phyloP scores from a whole-genome alignment of 1,140 invertebrate genomes.

The Bombus superbus region DNA sequence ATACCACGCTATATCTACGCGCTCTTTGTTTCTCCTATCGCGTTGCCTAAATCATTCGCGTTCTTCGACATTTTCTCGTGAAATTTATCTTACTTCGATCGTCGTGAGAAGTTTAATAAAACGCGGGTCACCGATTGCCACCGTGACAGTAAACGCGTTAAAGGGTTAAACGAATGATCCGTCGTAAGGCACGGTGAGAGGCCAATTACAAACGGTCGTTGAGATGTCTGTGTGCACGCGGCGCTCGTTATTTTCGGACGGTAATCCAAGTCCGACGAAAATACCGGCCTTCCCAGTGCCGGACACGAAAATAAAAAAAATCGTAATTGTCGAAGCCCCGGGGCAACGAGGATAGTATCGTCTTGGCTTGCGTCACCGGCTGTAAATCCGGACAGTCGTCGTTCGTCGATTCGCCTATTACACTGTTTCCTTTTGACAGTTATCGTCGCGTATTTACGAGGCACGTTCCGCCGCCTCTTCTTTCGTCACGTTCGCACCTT shows the following conservation, averaged over 20 bases:
- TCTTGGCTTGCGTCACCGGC: slow-evolving; percentile 34
- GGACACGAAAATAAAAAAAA: slow-evolving; percentile 15
- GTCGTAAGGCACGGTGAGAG: background rate
- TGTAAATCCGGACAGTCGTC: slow-evolving; percentile 39
- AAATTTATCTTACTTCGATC: too few species aligned
- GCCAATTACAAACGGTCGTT: background rate
- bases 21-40: too few species aligned
- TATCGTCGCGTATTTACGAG: slow-evolving; percentile 41
- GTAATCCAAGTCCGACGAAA: slow-evolving; percentile 36
- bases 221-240: background rate
- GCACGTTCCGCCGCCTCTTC: background rate
- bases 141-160: too few species aligned
- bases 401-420: slow-evolving; percentile 15
- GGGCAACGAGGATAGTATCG: slow-evolving; percentile 27
- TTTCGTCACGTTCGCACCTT: slow-evolving; percentile 5
- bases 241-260: slow-evolving; percentile 15
- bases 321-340: background rate
- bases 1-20: too few species aligned
- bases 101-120: too few species aligned
- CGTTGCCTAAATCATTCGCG: too few species aligned
- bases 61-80: too few species aligned
- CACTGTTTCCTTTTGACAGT: slow-evolving; percentile 32
- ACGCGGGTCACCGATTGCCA: too few species aligned
- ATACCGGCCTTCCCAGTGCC: slow-evolving; percentile 1
- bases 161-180: background rate